phyloP scores from a whole-genome alignment of 2,113 vertebrate species.

The Gavia stellata region DNA sequence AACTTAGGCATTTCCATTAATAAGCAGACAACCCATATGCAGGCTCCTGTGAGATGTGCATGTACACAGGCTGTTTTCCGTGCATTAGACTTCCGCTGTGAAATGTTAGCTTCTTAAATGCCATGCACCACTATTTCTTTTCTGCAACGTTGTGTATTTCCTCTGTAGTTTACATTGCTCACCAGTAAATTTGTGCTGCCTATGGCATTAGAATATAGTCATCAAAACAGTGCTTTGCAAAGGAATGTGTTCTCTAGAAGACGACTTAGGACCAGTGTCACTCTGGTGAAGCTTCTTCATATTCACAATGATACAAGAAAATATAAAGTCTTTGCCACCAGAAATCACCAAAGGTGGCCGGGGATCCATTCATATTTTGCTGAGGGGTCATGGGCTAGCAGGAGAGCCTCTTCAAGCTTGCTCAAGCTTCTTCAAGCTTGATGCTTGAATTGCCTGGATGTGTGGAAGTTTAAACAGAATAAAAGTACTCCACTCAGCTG shows the following conservation, averaged over 20 bases:
- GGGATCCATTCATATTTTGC: not conserved
- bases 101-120: not conserved
- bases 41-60: rapidly evolving
- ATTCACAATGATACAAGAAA: not conserved
- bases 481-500: not conserved
- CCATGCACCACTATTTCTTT: not conserved
- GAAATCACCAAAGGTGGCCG: not conserved
- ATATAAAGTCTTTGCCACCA: not conserved
- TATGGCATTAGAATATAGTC: not conserved
- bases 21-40: rapidly evolving
- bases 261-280: not conserved
- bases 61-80: not conserved
- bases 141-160: not conserved
- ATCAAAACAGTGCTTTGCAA: not conserved
- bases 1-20: not conserved
- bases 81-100: not conserved
- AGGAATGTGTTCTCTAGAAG: not conserved
- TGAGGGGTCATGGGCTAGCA: not conserved
- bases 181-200: not conserved
- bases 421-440: not conserved
- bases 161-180: not conserved
- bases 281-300: not conserved
- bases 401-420: not conserved
- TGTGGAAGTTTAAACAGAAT: not conserved
- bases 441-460: not conserved